Conservation (phyloP, 2,888 invertebrate genomes). For the Amphipoea oculea region DNA sequence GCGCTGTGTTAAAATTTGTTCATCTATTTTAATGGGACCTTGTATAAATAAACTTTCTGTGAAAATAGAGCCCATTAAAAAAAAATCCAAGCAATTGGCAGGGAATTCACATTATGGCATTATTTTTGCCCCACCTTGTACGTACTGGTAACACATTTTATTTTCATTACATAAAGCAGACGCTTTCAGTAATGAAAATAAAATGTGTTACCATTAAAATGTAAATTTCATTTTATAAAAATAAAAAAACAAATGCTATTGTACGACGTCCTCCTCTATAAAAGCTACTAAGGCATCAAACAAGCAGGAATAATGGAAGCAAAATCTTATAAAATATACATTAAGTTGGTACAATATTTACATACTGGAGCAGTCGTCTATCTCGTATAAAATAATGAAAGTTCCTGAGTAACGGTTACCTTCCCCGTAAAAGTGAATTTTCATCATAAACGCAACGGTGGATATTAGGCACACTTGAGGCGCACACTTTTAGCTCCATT, state of each 20-base stretch:
- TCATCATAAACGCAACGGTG: slow-evolving; percentile 61
- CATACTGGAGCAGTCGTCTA: slow-evolving; percentile 41
- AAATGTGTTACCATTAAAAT: not conserved
- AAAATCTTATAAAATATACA: slow-evolving; percentile 20
- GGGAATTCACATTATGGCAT: no score
- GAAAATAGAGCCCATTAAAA: no score
- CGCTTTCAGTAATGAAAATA: no score
- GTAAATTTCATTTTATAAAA: not conserved
- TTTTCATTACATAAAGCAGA: no score
- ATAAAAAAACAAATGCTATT: not conserved
- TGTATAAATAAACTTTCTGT: no score
- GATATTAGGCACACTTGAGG: slow-evolving; percentile 68
- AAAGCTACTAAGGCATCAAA: not conserved
- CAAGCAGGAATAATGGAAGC: slow-evolving; percentile 12
- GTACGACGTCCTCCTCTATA: not conserved
- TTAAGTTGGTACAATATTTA: slow-evolving; percentile 20
- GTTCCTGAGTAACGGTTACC: slow-evolving; percentile 50
- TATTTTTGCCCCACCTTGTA: no score
- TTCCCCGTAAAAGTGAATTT: slow-evolving; percentile 59
- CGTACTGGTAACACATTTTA: no score
- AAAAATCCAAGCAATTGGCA: no score
- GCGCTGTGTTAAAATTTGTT: no score
- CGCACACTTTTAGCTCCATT: slow-evolving; percentile 67
- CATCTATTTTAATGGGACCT: no score
- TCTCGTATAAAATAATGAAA: slow-evolving; percentile 56